These are phyloP conservation scores for Salmo trutta DNA, from an alignment of 2,797 vertebrate species.

Conservation along the genomic window DNA sequence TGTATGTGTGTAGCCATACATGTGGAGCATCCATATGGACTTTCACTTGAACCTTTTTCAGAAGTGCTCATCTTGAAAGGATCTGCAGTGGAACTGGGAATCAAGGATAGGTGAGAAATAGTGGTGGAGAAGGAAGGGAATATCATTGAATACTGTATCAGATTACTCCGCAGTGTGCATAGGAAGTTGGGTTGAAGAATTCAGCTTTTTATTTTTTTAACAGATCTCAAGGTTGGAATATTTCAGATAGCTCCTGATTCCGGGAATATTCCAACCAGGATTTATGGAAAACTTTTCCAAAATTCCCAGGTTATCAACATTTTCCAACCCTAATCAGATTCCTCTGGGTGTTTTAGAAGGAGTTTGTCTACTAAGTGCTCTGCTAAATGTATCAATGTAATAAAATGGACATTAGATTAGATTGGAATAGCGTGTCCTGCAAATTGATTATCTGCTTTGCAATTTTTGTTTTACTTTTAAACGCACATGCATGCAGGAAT, in stretches of 20 bases:
- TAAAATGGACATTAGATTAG: not conserved
- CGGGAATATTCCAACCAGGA: not conserved
- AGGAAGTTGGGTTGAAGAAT: not conserved
- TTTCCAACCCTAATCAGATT: not conserved
- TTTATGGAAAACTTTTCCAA: not conserved
- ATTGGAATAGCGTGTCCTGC: constrained; percentile 33
- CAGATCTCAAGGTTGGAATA: too few species aligned
- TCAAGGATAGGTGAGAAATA: not conserved
- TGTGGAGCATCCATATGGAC: constrained; percentile 36
- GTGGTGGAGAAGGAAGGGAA: not conserved
- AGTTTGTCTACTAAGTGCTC: not conserved
- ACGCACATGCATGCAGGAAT: constrained; percentile 10
- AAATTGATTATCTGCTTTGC: constrained; percentile 26
- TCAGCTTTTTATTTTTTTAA: not conserved
- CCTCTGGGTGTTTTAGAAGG: too few species aligned
- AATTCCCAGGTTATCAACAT: too few species aligned
- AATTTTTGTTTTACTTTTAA: not conserved
- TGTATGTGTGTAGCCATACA: constrained; percentile 11
- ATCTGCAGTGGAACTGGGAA: too few species aligned
- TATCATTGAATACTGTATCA: not conserved
- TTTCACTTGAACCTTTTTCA: constrained; percentile 32
- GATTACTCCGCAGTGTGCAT: not conserved
- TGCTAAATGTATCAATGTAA: not conserved
- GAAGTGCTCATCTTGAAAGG: constrained; percentile 11
- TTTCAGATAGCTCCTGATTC: not conserved